Base-by-base conservation (phyloP, 2,888 invertebrate species). In the Eristalis intricaria region DNA sequence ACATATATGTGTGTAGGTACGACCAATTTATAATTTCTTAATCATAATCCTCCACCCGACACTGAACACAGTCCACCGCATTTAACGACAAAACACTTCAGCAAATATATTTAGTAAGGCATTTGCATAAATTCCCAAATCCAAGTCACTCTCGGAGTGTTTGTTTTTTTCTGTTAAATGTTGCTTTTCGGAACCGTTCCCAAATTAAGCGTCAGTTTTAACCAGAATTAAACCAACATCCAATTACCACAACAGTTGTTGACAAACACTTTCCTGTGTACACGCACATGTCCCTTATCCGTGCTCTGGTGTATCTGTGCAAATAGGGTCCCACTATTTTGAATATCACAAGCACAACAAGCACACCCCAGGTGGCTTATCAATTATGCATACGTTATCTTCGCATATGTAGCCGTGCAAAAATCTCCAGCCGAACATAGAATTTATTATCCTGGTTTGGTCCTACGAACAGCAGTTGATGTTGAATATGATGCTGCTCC, bases 321-420 rank as follows among this genome's bases (percentile, higher is more conserved):
- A 71, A 71, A 61, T 40, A 71, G 38, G 61, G 43, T n/a, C 38
- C 22, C 38, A 58, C 50, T 40, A 61, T 71, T 64, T 78, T 40
- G 71, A 65, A 71, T 65, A 65, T 70, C 40, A 58, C 58, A 66
- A 50, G 66, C 35, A 64, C 15, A 70, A 38, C 50, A 50, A 19
- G 19, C 8, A 50, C 73, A 64, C 58, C 60, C 26, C 56, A 65
- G 65, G 58, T 85, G 50, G 68, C 64, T 81, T 64, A 82, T 86
- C 74, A 74, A 78, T 86, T 75, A 86, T 82, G 77, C 74, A 86
- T 82, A 74, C 40, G 60, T 70, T 70, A 65, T 81, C 35, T 65
- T 43, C 26, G 70, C 84, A 69, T 69, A 56, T 81, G 64, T 71
- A 71, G 68, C 22, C 40, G 19, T 38, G 38, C 43, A 19, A 63